These are phyloP conservation scores for Xanthia icteritia DNA, from an alignment of 2,888 invertebrate species.

Conservation along the genomic window DNA sequence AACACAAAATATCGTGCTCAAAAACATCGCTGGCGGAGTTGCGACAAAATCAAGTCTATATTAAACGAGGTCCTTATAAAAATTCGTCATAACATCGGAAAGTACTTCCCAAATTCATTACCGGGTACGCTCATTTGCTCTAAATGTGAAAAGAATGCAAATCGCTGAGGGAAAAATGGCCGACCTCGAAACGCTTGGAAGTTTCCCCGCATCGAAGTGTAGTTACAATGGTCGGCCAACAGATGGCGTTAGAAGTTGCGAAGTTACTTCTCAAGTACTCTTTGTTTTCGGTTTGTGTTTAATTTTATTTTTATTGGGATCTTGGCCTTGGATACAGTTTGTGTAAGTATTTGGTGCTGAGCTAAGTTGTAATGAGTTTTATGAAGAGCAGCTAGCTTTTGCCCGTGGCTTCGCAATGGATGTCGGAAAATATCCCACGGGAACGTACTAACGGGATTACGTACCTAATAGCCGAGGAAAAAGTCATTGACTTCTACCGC, in stretches of 20 bases:
- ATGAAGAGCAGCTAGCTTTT: neutral
- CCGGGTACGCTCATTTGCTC: slow-evolving; percentile 67
- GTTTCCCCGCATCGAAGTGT: slow-evolving; percentile 63
- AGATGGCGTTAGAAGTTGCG: slow-evolving; percentile 67
- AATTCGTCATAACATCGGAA: slow-evolving; percentile 58
- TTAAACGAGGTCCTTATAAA: slow-evolving; percentile 59
- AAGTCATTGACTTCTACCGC: too few species aligned
- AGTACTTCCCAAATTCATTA: slow-evolving; percentile 68
- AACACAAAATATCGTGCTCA: slow-evolving; percentile 48
- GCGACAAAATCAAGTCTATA: slow-evolving; percentile 57
- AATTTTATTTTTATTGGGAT: slow-evolving; percentile 35
- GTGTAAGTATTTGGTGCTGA: slow-evolving; percentile 24
- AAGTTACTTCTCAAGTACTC: slow-evolving; percentile 44
- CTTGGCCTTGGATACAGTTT: slow-evolving; percentile 38
- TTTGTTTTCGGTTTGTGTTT: slow-evolving; percentile 41
- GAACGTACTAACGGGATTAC: too few species aligned
- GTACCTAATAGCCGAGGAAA: too few species aligned
- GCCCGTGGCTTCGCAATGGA: too few species aligned
- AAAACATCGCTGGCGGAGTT: slow-evolving; percentile 36
- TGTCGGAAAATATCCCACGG: too few species aligned
- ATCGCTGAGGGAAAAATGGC: slow-evolving; percentile 62
- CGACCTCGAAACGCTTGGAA: slow-evolving; percentile 61
- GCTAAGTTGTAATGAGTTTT: slow-evolving; percentile 49
- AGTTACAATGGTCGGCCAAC: slow-evolving; percentile 61
- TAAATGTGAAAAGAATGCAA: slow-evolving; percentile 72